Evolutionary conservation across 2,113 vertebrate genomes (phyloP).

Genomic region (Herpetotheres cachinnans): DNA sequence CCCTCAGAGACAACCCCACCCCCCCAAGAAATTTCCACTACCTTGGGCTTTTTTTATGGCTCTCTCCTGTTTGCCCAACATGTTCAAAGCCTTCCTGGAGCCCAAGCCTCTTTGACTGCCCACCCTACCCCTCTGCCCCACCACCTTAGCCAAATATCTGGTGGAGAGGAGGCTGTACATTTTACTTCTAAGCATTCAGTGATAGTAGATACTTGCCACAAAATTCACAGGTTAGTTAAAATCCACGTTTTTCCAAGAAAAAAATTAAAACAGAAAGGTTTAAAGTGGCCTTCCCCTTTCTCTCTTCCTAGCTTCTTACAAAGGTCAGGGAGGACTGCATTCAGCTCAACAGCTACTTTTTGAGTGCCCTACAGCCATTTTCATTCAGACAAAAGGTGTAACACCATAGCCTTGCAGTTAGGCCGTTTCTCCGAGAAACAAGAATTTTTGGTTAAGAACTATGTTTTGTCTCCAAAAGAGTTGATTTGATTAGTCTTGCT

Average conservation of each 20-base stretch:
- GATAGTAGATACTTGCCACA: not conserved
- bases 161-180: not conserved
- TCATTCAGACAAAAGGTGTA: not conserved
- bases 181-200: not conserved
- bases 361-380: not conserved
- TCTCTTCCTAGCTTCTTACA: not conserved
- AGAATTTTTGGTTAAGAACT: not conserved
- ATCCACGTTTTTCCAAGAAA: not conserved
- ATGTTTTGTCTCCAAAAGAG: not conserved
- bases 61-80: not conserved
- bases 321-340: not conserved
- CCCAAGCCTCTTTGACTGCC: rapidly evolving
- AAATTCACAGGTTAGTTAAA: not conserved
- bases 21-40: not conserved
- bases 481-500: not conserved
- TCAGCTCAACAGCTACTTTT: not conserved
- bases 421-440: not conserved
- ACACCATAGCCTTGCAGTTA: not conserved
- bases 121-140: not conserved
- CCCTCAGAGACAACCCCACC: not conserved
- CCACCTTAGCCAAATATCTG: not conserved
- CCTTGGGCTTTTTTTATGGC: not conserved
- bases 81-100: not conserved
- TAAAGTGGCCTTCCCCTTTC: not conserved
- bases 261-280: not conserved